These are phyloP conservation scores for Eretmocerus hayati DNA, from an alignment of 2,888 invertebrate genomes.

Conservation along the genomic window DNA sequence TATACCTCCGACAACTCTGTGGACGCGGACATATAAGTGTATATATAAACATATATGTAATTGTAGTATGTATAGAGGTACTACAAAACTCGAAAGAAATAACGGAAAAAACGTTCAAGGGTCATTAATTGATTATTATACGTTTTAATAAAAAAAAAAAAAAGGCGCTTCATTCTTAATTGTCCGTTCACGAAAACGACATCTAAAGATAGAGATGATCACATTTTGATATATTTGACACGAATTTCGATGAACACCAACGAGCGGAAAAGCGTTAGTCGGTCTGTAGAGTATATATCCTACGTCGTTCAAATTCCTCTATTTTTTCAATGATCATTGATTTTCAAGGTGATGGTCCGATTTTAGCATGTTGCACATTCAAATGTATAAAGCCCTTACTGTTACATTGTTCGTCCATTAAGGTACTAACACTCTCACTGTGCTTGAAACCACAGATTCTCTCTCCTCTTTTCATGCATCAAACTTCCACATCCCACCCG, in stretches of 20 bases:
- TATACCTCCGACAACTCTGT: no score
- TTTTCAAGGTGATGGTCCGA: no score
- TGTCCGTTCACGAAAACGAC: conserved; percentile 12
- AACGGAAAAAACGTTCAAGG: conserved; percentile 23
- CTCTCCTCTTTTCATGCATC: conserved; percentile 1
- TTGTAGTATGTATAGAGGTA: conserved; percentile 22
- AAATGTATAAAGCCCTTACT: no score
- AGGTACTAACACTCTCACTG: conserved; percentile 19
- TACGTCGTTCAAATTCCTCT: no score
- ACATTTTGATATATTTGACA: conserved; percentile 27
- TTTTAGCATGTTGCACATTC: no score
- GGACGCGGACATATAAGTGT: no score
- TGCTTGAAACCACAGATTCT: conserved; percentile 12
- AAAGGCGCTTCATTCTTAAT: conserved; percentile 20
- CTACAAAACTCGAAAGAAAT: conserved; percentile 26
- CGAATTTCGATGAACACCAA: conserved; percentile 26
- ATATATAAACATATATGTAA: conserved; percentile 18
- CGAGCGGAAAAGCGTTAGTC: conserved; percentile 22
- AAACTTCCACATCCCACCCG: conserved; percentile 5
- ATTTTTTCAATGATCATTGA: no score
- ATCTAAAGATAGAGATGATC: conserved; percentile 23
- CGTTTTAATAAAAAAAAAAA: conserved; percentile 16
- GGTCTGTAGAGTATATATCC: conserved; percentile 21
- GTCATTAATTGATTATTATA: conserved; percentile 22
- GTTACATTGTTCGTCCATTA: no score